Conservation (phyloP, 2,888 invertebrate genomes). For the Ectropis crepuscularia region DNA sequence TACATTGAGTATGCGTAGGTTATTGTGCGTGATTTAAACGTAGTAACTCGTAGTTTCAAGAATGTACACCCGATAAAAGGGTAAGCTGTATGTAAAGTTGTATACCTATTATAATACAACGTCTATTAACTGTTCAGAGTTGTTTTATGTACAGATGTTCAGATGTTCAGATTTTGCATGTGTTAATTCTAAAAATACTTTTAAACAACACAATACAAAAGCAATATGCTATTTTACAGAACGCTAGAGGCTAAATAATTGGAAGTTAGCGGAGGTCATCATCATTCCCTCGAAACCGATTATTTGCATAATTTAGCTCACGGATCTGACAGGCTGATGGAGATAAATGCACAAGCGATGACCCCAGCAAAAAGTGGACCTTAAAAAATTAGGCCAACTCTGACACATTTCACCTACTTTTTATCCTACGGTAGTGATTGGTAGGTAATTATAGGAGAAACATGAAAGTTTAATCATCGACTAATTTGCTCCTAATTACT, state of each 20-base stretch:
- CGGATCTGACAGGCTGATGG: slow-evolving; percentile 61
- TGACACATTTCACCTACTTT: slow-evolving; percentile 60
- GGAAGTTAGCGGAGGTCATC: slow-evolving; percentile 28
- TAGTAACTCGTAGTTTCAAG: too few species aligned
- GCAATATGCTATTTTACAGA: too few species aligned
- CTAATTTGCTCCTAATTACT: slow-evolving; percentile 21
- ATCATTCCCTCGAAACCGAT: slow-evolving; percentile 47
- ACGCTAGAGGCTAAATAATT: slow-evolving; percentile 6
- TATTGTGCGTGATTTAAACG: too few species aligned
- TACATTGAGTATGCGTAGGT: too few species aligned
- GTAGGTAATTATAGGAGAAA: slow-evolving; percentile 29
- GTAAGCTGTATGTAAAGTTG: too few species aligned
- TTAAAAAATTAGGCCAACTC: slow-evolving; percentile 68
- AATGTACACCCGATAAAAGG: too few species aligned
- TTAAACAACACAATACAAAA: too few species aligned
- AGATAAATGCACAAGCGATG: slow-evolving; percentile 69
- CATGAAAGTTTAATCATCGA: slow-evolving; percentile 31
- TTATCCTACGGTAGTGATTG: slow-evolving; percentile 41
- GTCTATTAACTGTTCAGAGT: too few species aligned
- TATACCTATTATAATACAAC: too few species aligned
- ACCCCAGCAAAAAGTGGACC: slow-evolving; percentile 58
- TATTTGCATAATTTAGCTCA: slow-evolving; percentile 60
- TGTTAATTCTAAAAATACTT: too few species aligned
- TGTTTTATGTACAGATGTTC: too few species aligned
- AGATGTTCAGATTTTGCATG: too few species aligned